Evolutionary conservation across 2,888 invertebrate species (phyloP), one percentile per base, ranked within the genome.

Genomic region (Phragmatobia fuliginosa): DNA sequence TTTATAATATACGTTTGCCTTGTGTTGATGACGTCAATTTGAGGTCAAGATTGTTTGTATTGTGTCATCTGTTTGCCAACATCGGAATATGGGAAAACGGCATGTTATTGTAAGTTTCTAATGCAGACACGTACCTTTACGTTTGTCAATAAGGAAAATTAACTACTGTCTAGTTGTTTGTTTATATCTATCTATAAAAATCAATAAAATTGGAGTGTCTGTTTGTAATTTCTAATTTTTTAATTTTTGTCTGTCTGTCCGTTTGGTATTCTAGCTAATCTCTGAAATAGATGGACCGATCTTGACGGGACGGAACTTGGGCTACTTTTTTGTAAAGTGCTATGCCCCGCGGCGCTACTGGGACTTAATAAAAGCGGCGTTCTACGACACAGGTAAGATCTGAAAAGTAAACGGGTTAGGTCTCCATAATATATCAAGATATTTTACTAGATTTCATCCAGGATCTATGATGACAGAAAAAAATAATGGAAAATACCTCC

Each of bases 61-160:
- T 62, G 10, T 41, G 38, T 62, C 62, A 62, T 62, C 28, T 28
- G 38, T 62, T 62, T 62, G 62, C 38, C 38, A 62, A 38, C 18
- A 41, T 36, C 1, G 7, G 16, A 38, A n/a, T 28, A 62, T 36
- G 38, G 61, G 38, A 38, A 38, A 62, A 62, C 38, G 18, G 25
- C n/a, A 2, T 38, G 28, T 62, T 62, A 28, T 62, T 62, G 38
- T 38, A 36, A 25, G 56, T 56, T 56, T 56, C 16, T 28, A 56
- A 28, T 56, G 28, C 28, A 56, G 28, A 2, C 14, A 56, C 28
- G 6, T 52, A n/a, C 49, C 25, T 38, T 18, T 38, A 11, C 28
- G 5, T 62, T 38, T 62, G 62, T 62, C 62, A 62, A 62, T 62
- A 62, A 62, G 62, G 62, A 41, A 62, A 62, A 62, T 56, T 56